Conservation (phyloP, 2,888 invertebrate genomes). For the Charanyca ferruginea region DNA sequence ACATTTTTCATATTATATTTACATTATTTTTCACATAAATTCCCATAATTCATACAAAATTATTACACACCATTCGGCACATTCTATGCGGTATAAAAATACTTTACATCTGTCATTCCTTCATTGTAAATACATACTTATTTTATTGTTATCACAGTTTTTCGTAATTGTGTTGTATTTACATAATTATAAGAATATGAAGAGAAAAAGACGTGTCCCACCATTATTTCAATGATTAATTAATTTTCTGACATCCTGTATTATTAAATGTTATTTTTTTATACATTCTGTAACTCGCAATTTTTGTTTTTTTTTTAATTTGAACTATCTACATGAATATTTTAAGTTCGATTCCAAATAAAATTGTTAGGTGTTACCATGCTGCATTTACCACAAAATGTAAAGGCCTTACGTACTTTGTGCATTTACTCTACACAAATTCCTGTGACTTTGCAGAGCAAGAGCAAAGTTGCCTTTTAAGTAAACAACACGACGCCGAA, state of each 20-base stretch:
- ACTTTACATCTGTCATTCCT: conserved; percentile 33
- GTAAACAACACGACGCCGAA: conserved; percentile 4
- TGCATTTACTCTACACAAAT: conserved; percentile 5
- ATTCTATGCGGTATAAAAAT: conserved; percentile 45
- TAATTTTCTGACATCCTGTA: not conserved
- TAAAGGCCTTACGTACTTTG: too few species aligned
- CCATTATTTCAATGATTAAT: not conserved
- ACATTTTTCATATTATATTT: conserved; percentile 48
- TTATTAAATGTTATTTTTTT: not conserved
- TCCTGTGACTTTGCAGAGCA: not conserved
- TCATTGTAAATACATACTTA: conserved; percentile 56
- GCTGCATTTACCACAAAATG: not conserved
- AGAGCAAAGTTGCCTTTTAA: not conserved
- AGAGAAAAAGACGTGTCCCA: conserved; percentile 27
- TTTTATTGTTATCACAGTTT: conserved; percentile 66
- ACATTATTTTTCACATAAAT: conserved; percentile 52
- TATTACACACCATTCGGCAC: conserved; percentile 53
- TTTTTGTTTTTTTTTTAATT: too few species aligned
- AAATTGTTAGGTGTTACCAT: not conserved
- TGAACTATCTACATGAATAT: not conserved
- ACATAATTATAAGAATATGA: conserved; percentile 45
- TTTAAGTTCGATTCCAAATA: not conserved
- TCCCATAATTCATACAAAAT: conserved; percentile 53
- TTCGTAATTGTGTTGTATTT: conserved; percentile 54
- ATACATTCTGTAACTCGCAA: too few species aligned